These are phyloP conservation scores for Ectropis crepuscularia DNA, from an alignment of 2,888 invertebrate species.

Conservation along the genomic window DNA sequence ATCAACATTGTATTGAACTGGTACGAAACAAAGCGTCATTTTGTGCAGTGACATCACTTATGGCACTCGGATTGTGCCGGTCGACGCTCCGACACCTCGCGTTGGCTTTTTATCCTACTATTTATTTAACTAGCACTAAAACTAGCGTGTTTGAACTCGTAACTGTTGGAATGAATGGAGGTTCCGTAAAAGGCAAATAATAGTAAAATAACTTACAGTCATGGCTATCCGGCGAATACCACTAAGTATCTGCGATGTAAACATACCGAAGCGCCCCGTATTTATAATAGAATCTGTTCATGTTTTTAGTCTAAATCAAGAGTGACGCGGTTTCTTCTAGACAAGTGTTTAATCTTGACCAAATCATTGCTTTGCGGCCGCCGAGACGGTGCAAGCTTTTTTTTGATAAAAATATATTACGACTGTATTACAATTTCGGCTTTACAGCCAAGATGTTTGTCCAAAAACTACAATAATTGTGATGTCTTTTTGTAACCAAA, in stretches of 20 bases:
- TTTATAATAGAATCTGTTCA: background rate
- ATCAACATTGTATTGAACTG: conserved; percentile 32
- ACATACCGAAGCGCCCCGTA: background rate
- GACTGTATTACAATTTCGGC: too few species aligned
- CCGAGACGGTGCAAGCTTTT: too few species aligned
- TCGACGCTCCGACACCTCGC: conserved; percentile 45
- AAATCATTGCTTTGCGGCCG: too few species aligned
- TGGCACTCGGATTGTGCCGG: conserved; percentile 44
- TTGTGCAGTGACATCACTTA: conserved; percentile 39
- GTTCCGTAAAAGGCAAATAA: conserved; percentile 46
- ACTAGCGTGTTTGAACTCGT: conserved; percentile 53
- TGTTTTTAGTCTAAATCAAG: too few species aligned
- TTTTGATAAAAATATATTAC: too few species aligned
- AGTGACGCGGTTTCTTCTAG: too few species aligned
- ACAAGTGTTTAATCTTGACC: too few species aligned
- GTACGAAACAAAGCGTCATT: conserved; percentile 27
- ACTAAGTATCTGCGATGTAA: conserved; percentile 10
- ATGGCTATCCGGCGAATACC: conserved; percentile 13
- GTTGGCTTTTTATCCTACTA: conserved; percentile 47
- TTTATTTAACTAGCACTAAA: conserved; percentile 57
- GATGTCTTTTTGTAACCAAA: too few species aligned
- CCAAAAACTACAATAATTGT: too few species aligned
- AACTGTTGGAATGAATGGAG: conserved; percentile 47
- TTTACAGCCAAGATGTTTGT: too few species aligned
- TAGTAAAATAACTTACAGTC: conserved; percentile 47